These are phyloP conservation scores for Drosophila tropicalis DNA, from an alignment of 1,140 invertebrate genomes.

Conservation along the genomic window DNA sequence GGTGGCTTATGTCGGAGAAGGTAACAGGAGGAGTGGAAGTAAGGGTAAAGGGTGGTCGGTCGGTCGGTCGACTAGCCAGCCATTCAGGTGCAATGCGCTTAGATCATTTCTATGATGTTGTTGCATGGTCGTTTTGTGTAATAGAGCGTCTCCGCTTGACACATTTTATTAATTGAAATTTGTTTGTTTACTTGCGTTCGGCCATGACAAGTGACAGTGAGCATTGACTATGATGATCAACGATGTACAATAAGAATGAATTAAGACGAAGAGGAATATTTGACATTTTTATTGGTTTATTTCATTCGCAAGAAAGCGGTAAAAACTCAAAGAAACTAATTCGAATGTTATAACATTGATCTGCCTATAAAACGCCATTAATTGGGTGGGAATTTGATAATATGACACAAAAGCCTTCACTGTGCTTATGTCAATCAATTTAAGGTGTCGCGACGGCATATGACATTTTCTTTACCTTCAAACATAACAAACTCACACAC, in stretches of 20 bases:
- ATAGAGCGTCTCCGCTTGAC: conserved; percentile 74
- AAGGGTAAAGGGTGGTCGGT: conserved; percentile 4
- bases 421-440: neutral
- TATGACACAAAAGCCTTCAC: neutral
- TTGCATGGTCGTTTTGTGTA: conserved; percentile 52
- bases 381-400: neutral
- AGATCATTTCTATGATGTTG: conserved; percentile 33
- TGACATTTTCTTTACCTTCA: conserved; percentile 22
- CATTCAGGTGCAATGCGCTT: conserved; percentile 64
- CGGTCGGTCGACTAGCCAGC: conserved; percentile 4
- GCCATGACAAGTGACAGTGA: conserved; percentile 22
- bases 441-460: neutral
- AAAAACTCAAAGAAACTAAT: too few species aligned
- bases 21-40: neutral
- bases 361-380: neutral
- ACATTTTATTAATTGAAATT: conserved; percentile 81
- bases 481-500: neutral
- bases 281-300: too few species aligned
- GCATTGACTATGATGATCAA: conserved; percentile 29
- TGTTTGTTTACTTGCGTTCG: conserved; percentile 60
- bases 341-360: too few species aligned
- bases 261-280: too few species aligned
- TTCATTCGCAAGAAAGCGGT: neutral
- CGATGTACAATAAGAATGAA: conserved; percentile 21
- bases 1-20: neutral